These are phyloP conservation scores for Standfussiana lucernea DNA, from an alignment of 2,888 invertebrate species.

Conservation along the genomic window DNA sequence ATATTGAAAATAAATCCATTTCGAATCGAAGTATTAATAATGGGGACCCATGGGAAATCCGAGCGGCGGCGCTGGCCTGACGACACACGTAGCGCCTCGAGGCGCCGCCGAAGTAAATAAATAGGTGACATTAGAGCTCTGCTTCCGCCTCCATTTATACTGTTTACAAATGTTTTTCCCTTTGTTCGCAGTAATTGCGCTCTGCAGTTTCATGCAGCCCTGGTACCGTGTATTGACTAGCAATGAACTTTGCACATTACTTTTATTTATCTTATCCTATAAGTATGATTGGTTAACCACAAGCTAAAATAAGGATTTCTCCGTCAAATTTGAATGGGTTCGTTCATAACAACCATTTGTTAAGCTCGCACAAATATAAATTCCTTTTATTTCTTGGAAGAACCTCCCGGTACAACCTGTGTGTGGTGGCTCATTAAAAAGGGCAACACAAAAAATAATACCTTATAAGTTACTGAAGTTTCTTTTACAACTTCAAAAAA, in stretches of 20 bases:
- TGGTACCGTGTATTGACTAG: conserved; percentile 35
- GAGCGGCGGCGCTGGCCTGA: conserved; percentile 34
- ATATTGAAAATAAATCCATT: conserved; percentile 72
- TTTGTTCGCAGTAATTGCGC: conserved; percentile 61
- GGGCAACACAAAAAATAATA: neutral
- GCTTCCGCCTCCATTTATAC: conserved; percentile 61
- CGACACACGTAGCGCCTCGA: conserved; percentile 35
- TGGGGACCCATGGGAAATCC: conserved; percentile 72
- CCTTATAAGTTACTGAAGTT: neutral
- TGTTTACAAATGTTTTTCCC: conserved; percentile 60
- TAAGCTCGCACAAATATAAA: neutral
- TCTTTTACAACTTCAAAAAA: neutral
- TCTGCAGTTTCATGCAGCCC: conserved; percentile 45
- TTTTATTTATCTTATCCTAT: conserved; percentile 14
- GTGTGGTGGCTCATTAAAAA: neutral
- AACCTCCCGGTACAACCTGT: neutral
- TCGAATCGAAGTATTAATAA: conserved; percentile 69
- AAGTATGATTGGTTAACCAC: neutral
- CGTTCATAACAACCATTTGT: conserved; percentile 4
- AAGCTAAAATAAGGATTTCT: conserved; percentile 1
- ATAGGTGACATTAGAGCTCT: conserved; percentile 62
- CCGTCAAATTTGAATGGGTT: conserved; percentile 3
- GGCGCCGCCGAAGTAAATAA: conserved; percentile 56
- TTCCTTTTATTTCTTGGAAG: neutral
- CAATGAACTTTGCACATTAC: conserved; percentile 18